Base-by-base conservation (phyloP, 2,113 vertebrate genomes). In the Pontoporia blainvillei region DNA sequence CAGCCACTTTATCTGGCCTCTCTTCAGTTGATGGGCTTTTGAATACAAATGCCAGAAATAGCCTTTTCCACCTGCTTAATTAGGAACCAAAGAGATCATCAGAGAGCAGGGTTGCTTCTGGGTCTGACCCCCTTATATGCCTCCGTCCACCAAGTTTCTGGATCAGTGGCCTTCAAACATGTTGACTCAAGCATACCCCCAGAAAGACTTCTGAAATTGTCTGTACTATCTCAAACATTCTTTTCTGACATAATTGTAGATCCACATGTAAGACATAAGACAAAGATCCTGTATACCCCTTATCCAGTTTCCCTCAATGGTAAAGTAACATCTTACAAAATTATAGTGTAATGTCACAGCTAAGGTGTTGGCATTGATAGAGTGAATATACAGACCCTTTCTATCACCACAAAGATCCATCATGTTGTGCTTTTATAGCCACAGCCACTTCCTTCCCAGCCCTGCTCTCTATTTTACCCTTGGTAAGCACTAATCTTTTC, bases 31-130 rank as follows among this genome's bases (percentile, higher is more conserved):
- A 76, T 90, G 39, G 84, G 14, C 6, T 92, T 90, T 92, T 66
- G 44, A 92, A 85, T 92, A 83, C 13, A 90, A 49, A 84, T 69
- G 67, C 94, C 72, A 93, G 31, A 86, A 95, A 72, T 44, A 83
- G 71, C 14, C 34, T 4, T 20, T 91, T 69, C 67, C 10, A 57
- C 18, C 7, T 57, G 34, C 73, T 61, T 86, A 82, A 91, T 66
- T 83, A 49, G n/a, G 29, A 61, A 72, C 17, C 39, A 86, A 79
- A 86, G 59, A 90, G 18, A 46, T 95, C 31, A 31, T 72, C 39
- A 67, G 75, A 71, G n/a, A 54, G 46, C 39, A 75, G 17, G 12
- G 15, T 8, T 66, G 49, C 44, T 39, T 81, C 14, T 34, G 17
- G 71, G 25, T 81, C 84, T 57, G 5, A 75, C n/a, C 17, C 82